These are phyloP conservation scores for Otolemur garnettii DNA, from an alignment of 2,113 vertebrate species.

Conservation along the genomic window DNA sequence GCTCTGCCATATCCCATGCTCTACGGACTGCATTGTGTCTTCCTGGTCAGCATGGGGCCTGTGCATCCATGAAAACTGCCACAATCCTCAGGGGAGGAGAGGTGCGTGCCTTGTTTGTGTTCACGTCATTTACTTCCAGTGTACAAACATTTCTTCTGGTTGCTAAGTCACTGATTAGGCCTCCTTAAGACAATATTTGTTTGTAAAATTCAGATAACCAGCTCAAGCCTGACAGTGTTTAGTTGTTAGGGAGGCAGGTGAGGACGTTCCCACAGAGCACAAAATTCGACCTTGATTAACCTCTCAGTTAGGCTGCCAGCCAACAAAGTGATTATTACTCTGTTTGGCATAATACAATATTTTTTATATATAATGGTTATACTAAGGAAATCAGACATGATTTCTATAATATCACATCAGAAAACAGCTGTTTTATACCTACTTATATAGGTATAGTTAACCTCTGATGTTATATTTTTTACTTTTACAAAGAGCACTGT, in stretches of 20 bases:
- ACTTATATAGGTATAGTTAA: background rate
- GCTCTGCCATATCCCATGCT: constrained; percentile 92
- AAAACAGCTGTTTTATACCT: background rate
- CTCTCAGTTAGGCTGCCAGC: background rate
- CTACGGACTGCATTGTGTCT: constrained; percentile 90
- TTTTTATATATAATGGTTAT: background rate
- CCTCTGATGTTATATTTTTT: background rate
- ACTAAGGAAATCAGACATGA: background rate
- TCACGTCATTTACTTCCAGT: background rate
- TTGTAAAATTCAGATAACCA: constrained; percentile 61
- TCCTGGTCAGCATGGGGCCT: constrained; percentile 93
- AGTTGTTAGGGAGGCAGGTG: background rate
- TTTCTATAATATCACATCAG: background rate
- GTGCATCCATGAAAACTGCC: constrained; percentile 94
- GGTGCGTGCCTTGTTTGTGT: constrained; percentile 85
- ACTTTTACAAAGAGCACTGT: background rate
- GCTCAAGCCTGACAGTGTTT: background rate
- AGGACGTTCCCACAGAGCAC: background rate
- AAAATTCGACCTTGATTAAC: constrained; percentile 8
- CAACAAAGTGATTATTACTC: background rate
- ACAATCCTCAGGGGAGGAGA: constrained; percentile 92
- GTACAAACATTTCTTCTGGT: constrained; percentile 3
- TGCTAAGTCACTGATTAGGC: constrained; percentile 55
- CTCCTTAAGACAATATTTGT: constrained; percentile 58
- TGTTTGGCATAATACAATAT: background rate